Evolutionary conservation across 2,113 vertebrate genomes (phyloP).

Genomic region (Zosterops lateralis): DNA sequence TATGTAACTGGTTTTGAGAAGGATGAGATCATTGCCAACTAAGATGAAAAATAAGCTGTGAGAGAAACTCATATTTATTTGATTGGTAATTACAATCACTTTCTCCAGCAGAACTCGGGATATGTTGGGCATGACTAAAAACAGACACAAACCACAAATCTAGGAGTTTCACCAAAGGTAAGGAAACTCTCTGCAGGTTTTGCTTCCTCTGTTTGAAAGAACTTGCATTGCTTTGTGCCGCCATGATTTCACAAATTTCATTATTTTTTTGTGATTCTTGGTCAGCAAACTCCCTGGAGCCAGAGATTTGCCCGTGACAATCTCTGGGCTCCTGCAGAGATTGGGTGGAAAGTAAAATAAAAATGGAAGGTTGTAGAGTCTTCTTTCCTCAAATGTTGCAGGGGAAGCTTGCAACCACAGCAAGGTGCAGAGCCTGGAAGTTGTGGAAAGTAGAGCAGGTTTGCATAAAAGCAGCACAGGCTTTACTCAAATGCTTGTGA

Average conservation of each 20-base stretch:
- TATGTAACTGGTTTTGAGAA: conserved; percentile 20
- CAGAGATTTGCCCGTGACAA: not conserved
- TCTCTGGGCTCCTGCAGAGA: not conserved
- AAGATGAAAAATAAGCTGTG: not conserved
- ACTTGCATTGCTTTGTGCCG: not conserved
- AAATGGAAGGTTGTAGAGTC: not conserved
- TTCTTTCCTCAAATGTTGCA: not conserved
- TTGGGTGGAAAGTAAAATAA: not conserved
- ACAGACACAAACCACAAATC: not conserved
- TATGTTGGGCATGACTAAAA: not conserved
- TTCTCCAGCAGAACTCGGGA: not conserved
- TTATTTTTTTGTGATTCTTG: not conserved
- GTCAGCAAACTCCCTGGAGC: not conserved
- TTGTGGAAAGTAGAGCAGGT: not conserved
- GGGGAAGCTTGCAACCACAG: not conserved
- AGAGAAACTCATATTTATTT: not conserved
- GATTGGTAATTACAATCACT: not conserved
- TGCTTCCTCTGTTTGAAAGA: not conserved
- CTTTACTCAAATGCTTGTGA: not conserved
- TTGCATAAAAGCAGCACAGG: not conserved
- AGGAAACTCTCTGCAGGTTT: not conserved
- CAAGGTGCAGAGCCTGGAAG: not conserved
- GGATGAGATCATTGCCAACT: not conserved
- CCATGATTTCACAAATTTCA: not conserved
- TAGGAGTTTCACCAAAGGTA: not conserved